Evolutionary conservation across 2,888 invertebrate genomes (phyloP).

Genomic region (Opisthograptis luteolata): DNA sequence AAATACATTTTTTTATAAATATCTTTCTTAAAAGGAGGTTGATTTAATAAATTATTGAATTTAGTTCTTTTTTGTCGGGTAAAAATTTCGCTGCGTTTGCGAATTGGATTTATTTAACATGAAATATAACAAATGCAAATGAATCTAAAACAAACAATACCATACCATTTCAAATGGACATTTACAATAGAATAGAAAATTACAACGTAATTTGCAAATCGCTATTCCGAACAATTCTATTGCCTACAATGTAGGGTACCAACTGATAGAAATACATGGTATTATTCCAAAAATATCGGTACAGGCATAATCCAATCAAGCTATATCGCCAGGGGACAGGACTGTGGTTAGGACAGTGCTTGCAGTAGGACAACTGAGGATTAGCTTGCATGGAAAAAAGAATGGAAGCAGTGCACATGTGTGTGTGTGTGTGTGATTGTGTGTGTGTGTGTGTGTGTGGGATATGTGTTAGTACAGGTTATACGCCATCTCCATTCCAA

Average conservation of each 20-base stretch:
- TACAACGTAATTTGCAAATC: not conserved
- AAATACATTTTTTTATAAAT: too few relatives aligned
- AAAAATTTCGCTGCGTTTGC: too few relatives aligned
- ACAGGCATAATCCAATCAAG: conserved; percentile 37
- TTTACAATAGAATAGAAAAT: conserved; percentile 11
- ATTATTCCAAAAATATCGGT: conserved; percentile 30
- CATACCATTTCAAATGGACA: not conserved
- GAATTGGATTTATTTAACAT: too few relatives aligned
- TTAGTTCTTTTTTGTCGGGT: too few relatives aligned
- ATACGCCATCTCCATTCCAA: too few relatives aligned
- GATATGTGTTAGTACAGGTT: too few relatives aligned
- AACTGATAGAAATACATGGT: conserved; percentile 14
- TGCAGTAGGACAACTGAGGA: not conserved
- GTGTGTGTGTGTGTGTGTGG: too few relatives aligned
- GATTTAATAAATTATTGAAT: too few relatives aligned
- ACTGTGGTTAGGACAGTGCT: conserved; percentile 8
- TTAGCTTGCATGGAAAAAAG: too few relatives aligned
- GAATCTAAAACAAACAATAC: not conserved
- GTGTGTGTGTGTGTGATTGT: too few relatives aligned
- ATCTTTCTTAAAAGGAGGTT: too few relatives aligned
- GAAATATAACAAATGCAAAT: too few relatives aligned
- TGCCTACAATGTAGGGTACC: conserved; percentile 1
- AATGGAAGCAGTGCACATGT: not conserved
- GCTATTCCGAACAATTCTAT: conserved; percentile 6
- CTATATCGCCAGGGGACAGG: conserved; percentile 34